These are phyloP conservation scores for Lethocerus indicus DNA, from an alignment of 1,140 invertebrate species.

Conservation along the genomic window DNA sequence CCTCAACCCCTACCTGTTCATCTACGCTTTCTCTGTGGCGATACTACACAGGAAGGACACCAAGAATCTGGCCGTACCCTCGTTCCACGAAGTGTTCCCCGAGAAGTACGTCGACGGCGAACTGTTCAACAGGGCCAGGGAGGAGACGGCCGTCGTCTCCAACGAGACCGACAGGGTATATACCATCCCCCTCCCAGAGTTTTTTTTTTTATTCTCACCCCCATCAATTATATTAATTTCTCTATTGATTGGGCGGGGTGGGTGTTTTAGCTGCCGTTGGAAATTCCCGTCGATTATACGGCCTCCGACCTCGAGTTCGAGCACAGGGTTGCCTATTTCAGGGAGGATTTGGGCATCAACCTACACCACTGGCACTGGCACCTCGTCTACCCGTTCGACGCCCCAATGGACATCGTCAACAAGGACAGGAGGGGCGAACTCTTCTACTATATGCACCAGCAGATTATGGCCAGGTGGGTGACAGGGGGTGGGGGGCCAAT, in stretches of 20 bases:
- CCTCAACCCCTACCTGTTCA: constrained; percentile 26
- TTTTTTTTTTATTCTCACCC: too few relatives aligned
- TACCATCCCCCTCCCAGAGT: background rate
- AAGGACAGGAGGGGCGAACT: constrained; percentile 52
- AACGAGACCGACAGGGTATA: background rate
- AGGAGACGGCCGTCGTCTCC: constrained; percentile 23
- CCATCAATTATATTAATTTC: too few relatives aligned
- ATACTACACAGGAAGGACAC: constrained; percentile 22
- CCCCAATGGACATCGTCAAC: constrained; percentile 27
- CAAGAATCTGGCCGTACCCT: constrained; percentile 19
- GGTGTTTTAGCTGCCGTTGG: constrained; percentile 9
- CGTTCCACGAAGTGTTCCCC: constrained; percentile 22
- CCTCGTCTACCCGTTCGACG: constrained; percentile 41
- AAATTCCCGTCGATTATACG: constrained; percentile 15
- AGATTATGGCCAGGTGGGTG: constrained; percentile 29
- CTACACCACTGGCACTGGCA: constrained; percentile 61
- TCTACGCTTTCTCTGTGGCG: constrained; percentile 25
- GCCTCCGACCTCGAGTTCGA: constrained; percentile 22
- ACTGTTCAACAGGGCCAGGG: constrained; percentile 8
- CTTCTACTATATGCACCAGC: constrained; percentile 57
- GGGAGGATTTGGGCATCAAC: constrained; percentile 26
- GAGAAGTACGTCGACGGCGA: constrained; percentile 14
- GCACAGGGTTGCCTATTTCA: constrained; percentile 25
- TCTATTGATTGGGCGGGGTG: too few relatives aligned
- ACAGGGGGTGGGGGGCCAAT: too few relatives aligned